Evolutionary conservation across 2,888 invertebrate species (phyloP), one percentile per base, ranked within the genome.

Genomic region (Syritta pipiens): DNA sequence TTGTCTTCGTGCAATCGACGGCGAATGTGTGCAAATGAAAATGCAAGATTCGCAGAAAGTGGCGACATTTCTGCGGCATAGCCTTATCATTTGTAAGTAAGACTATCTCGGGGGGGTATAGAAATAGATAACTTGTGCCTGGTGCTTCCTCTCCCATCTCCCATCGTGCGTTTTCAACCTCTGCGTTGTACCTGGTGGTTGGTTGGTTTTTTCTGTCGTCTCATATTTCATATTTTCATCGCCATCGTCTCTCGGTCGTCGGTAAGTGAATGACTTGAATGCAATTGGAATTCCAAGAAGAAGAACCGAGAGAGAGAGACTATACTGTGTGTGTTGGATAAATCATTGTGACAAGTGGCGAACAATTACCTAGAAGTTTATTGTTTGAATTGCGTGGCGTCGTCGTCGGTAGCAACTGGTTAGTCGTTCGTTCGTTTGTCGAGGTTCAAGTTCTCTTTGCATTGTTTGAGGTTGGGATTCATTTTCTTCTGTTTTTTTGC

Each of bases 261-360:
- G 7, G 3, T 49, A 35, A 68, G 55, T 68, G 67, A 68, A 59
- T 68, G 68, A 68, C 57, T 49, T 30, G 28, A 68, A 20, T 59
- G 68, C 68, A 57, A 68, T 48, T 49, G 48, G 32, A 20, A 14
- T 67, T 67, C 67, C 51, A n/a, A n/a, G n/a, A 37, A 32, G 67
- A 72, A 74, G 37, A 74, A 57, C 20, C 22, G 19, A 67, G 22
- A 9, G 17, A 19, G 24, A 26, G 9, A 28, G 22, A n/a, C 46
- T 69, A 26, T 12, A 26, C 26, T n/a, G n/a, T n/a, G n/a, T n/a
- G n/a, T 22, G 28, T 35, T 59, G 60, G 51, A 65, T 63, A 65
- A 60, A 65, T 71, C 49, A 71, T 48, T 65, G 59, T 53, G 71
- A 71, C 76, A 63, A 77, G 76, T 77, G 71, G 76, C 63, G 24